Evolutionary conservation across 2,888 invertebrate species (phyloP).

Genomic region (Lasioglossum villosulum): DNA sequence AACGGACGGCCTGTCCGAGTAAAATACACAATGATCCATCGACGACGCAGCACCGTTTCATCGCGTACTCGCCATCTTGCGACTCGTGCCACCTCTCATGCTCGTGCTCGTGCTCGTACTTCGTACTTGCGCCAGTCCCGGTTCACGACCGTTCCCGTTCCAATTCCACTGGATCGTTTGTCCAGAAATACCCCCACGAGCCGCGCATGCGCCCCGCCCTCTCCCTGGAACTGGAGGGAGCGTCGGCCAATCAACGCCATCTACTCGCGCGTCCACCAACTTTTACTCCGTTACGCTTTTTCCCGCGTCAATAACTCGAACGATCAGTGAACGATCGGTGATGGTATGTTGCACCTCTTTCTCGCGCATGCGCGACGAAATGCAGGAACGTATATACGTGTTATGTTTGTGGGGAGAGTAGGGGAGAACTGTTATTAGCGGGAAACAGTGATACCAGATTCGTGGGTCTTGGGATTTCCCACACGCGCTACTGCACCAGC

Average conservation of each 20-base stretch:
- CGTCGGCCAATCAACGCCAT: conserved; percentile 7
- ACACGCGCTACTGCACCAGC: too few relatives aligned
- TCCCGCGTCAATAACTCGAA: conserved; percentile 6
- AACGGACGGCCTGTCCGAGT: conserved; percentile 50
- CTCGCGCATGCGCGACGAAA: too few relatives aligned
- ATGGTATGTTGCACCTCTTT: too few relatives aligned
- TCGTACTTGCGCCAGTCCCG: conserved; percentile 46
- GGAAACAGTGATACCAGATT: too few relatives aligned
- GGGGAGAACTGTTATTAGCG: too few relatives aligned
- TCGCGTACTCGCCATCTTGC: conserved; percentile 81
- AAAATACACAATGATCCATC: conserved; percentile 59
- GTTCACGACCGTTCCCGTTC: conserved; percentile 55
- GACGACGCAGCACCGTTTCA: conserved; percentile 74
- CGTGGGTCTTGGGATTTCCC: too few relatives aligned
- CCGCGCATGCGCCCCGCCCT: conserved; percentile 43
- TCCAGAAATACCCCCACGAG: conserved; percentile 30
- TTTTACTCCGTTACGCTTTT: background rate
- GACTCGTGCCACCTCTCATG: conserved; percentile 61
- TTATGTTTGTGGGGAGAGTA: too few relatives aligned
- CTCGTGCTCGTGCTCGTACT: conserved; percentile 42
- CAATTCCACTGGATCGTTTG: conserved; percentile 60
- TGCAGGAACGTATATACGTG: too few relatives aligned
- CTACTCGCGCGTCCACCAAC: background rate
- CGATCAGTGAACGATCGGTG: too few relatives aligned
- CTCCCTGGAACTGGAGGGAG: conserved; percentile 21